Percentiles rank a stretch among this genome's conserved stretches.
Evolutionary conservation across 1,140 invertebrate genomes (phyloP).

Genomic region (Megalonaias nervosa): DNA sequence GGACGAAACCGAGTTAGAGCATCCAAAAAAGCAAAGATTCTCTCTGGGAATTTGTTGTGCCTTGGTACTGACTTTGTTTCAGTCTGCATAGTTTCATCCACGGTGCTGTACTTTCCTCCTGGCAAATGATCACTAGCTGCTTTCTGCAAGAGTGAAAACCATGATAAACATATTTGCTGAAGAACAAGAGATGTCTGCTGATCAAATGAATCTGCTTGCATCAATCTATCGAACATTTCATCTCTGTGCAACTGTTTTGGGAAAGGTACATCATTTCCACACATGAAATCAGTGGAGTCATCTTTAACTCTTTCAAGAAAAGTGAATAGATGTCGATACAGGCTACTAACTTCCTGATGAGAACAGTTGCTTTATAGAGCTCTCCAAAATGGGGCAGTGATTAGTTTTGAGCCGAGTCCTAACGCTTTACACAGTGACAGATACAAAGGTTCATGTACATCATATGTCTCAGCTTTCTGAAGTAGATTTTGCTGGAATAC

Average conservation of each 20-base stretch:
- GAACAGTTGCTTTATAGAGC: slow-evolving; percentile 27
- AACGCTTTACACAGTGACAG: slow-evolving; percentile 22
- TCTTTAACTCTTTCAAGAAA: slow-evolving; percentile 17
- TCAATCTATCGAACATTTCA: slow-evolving; percentile 11
- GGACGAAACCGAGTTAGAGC: slow-evolving; percentile 15
- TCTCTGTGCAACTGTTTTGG: slow-evolving; percentile 27
- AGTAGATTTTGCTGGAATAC: slow-evolving; percentile 20
- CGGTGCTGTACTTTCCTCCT: slow-evolving; percentile 1
- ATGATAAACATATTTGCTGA: slow-evolving; percentile 15
- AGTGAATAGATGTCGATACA: slow-evolving; percentile 16
- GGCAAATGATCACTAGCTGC: slow-evolving; percentile 3
- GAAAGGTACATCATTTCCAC: slow-evolving; percentile 25
- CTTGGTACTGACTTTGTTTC: slow-evolving; percentile 12
- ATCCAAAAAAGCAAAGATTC: slow-evolving; percentile 27
- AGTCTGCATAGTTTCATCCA: background rate
- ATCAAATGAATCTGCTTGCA: slow-evolving; percentile 4
- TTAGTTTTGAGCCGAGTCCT: slow-evolving; percentile 32
- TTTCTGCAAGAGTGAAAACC: background rate
- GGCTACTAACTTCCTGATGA: slow-evolving; percentile 13
- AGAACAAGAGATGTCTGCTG: slow-evolving; percentile 7
- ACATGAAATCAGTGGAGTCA: slow-evolving; percentile 20
- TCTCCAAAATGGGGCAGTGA: slow-evolving; percentile 37
- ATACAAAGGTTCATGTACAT: slow-evolving; percentile 22
- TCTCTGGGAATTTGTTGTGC: slow-evolving; percentile 36
- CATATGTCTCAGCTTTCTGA: slow-evolving; percentile 26